These are phyloP conservation scores for Arrhamphus sclerolepis DNA, from an alignment of 2,797 vertebrate genomes.

Conservation along the genomic window DNA sequence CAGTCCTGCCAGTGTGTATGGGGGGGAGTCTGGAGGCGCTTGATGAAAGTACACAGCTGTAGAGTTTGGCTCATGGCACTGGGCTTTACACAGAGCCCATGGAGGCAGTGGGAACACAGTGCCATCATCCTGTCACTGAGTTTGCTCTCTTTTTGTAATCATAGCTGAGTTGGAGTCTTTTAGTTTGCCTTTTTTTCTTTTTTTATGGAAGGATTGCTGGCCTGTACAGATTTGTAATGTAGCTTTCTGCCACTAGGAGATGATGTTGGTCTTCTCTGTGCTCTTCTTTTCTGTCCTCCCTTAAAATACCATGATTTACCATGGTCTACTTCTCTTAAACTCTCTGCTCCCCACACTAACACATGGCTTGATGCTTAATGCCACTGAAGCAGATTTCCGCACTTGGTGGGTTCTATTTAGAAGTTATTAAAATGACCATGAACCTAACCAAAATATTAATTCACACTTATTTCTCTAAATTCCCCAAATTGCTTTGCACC, in stretches of 20 bases:
- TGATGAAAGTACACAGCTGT: conserved; percentile 86
- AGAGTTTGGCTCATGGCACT: conserved; percentile 83
- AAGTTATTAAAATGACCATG: conserved; percentile 57
- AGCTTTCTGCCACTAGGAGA: conserved; percentile 72
- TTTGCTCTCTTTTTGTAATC: conserved; percentile 79
- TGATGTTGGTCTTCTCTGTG: conserved; percentile 78
- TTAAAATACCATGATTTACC: conserved; percentile 62
- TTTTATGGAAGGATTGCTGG: conserved; percentile 52
- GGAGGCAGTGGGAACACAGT: conserved; percentile 70
- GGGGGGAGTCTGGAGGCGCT: conserved; percentile 80
- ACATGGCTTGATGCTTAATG: conserved; percentile 68
- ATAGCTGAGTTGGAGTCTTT: conserved; percentile 76
- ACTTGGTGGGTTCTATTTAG: conserved; percentile 55
- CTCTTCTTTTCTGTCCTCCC: conserved; percentile 74
- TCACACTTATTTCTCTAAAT: conserved; percentile 56
- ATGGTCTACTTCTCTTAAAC: conserved; percentile 65
- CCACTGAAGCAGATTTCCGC: conserved; percentile 66
- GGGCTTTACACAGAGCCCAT: conserved; percentile 66
- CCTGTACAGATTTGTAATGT: conserved; percentile 59
- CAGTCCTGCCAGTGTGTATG: conserved; percentile 82
- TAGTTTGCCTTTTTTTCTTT: conserved; percentile 67
- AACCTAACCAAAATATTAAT: conserved; percentile 71
- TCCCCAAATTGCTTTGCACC: conserved; percentile 65
- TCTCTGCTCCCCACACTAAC: conserved; percentile 72
- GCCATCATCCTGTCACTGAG: conserved; percentile 80